Conservation (phyloP, 2,888 invertebrate species). For the Erannis defoliaria region DNA sequence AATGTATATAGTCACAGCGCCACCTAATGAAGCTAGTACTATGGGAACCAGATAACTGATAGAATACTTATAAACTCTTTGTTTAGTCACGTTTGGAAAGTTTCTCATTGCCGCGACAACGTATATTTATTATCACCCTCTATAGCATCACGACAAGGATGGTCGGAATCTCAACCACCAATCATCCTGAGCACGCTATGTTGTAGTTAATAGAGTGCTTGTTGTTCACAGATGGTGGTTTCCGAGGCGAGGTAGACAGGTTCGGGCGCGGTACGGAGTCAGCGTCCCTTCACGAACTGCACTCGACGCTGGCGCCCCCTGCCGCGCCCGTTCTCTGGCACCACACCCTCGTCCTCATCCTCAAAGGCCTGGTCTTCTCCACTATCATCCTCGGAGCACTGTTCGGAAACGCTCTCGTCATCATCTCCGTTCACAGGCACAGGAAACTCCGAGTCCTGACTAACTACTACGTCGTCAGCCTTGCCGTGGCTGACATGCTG, state of each 20-base stretch:
- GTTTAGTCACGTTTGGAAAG: no score
- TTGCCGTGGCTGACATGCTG: slow-evolving; percentile 97
- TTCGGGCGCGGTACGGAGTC: slow-evolving; percentile 84
- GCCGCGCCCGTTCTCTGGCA: slow-evolving; percentile 80
- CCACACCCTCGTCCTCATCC: slow-evolving; percentile 86
- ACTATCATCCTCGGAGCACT: slow-evolving; percentile 96
- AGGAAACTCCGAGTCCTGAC: slow-evolving; percentile 95
- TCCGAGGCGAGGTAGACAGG: slow-evolving; percentile 78
- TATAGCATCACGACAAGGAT: no score
- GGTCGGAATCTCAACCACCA: no score
- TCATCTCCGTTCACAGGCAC: slow-evolving; percentile 93
- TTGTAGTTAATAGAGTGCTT: neutral
- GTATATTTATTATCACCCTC: no score
- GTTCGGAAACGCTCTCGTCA: slow-evolving; percentile 96
- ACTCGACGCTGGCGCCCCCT: slow-evolving; percentile 81
- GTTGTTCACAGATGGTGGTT: slow-evolving; percentile 72
- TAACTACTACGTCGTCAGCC: slow-evolving; percentile 97
- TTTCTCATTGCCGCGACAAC: no score
- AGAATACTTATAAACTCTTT: no score
- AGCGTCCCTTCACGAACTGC: slow-evolving; percentile 77
- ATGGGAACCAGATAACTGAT: no score
- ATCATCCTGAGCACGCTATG: no score
- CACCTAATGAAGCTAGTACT: no score
- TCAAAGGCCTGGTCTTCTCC: slow-evolving; percentile 93
- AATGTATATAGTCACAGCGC: no score